Evolutionary conservation across 2,113 vertebrate species (phyloP).

Genomic region (Crotophaga sulcirostris): DNA sequence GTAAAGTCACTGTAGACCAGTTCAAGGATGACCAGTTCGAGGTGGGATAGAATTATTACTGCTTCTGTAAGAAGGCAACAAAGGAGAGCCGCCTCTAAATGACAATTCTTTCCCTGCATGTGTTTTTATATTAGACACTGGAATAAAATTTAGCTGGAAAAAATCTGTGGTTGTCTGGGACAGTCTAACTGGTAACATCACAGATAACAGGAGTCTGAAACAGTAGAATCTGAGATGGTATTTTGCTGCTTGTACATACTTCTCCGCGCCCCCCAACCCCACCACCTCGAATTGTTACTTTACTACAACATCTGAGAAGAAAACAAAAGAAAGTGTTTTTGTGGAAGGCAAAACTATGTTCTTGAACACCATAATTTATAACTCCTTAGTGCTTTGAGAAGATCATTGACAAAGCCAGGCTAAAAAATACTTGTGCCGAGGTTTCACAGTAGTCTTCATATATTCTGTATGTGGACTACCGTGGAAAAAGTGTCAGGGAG

Average conservation of each 20-base stretch:
- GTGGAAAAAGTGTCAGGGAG: neutral
- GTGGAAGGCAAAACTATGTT: neutral
- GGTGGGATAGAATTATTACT: neutral
- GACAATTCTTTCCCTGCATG: neutral
- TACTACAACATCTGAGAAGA: neutral
- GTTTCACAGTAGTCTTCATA: neutral
- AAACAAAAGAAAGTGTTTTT: neutral
- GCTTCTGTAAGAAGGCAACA: neutral
- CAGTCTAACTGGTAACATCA: neutral
- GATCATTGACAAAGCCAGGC: neutral
- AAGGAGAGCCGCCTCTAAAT: neutral
- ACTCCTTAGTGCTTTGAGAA: neutral
- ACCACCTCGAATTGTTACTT: no score
- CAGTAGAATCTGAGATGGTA: neutral
- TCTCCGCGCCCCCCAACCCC: neutral
- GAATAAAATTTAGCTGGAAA: neutral
- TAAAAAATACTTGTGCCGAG: neutral
- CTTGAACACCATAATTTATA: neutral
- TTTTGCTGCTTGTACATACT: neutral
- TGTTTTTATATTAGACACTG: neutral
- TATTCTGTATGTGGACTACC: neutral
- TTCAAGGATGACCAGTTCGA: neutral
- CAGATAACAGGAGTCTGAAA: neutral
- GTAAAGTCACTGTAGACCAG: neutral
- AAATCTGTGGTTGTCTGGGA: neutral